Base-by-base conservation (phyloP, 92 coral and sea anemone genomes). In the Micromussa lordhowensis region DNA sequence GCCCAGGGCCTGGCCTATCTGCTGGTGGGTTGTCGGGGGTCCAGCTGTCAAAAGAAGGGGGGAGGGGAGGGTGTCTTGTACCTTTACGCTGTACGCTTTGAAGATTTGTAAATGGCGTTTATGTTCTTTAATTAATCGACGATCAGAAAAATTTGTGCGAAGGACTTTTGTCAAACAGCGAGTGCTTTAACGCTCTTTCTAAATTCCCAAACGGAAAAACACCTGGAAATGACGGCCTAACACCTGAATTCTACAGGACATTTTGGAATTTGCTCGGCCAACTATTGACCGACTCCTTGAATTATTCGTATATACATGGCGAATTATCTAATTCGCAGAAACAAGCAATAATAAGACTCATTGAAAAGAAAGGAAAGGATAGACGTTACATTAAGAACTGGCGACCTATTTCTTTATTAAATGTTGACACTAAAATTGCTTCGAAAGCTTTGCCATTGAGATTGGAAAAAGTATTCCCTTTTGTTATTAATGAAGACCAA, bases 211-310 rank as follows among this genome's bases (percentile, higher is more conserved):
- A 75, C 18, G 87, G 79, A 28, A 86, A 90, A 61, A 68, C 88
- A 7, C 93, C 91, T 55, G 93, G 91, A 13, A 87, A 80, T 29
- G 91, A 91, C 64, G 91, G 91, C 32, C 79, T 91, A 51, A 86
- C 93, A 29, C 87, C 32, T 21, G 94, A 91, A 58, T 88, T 91
- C 66, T 91, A 91, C 74, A 88, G 77, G 68, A 22, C 57, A 48
- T 91, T 91, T 72, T 83, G 92, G 94, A 31, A 31, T 4, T 36
- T 34, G 16, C 44, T 82, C 13, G 86, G 77, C 22, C n/a, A 82
- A 3, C 78, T 55, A 29, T 14, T 64, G 38, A 59, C 44, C 68
- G 38, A 19, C 9, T 57, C 57, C 26, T 69, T 82, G 17, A 82
- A 69, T 53, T 68, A 68, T 13, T 19, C 86, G 1, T 24, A 82